Percentiles rank a stretch among this genome's conserved stretches.
Evolutionary conservation across 2,888 invertebrate genomes (phyloP).

Genomic region (Zele albiditarsus): DNA sequence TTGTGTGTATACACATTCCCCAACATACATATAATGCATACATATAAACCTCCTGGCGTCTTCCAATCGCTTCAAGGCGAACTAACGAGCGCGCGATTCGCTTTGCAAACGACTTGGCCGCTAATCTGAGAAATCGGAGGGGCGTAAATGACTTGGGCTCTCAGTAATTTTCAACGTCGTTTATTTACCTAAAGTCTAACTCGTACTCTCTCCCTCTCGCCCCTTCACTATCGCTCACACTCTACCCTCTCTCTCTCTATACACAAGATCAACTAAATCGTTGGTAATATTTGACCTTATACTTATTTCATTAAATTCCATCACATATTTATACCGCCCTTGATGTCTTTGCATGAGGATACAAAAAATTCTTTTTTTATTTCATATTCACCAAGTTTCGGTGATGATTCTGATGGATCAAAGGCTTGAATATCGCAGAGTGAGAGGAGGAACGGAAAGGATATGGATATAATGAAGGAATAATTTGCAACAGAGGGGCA

Average conservation of each 20-base stretch:
- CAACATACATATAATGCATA: neutral
- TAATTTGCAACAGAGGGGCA: conserved; percentile 57
- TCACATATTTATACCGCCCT: neutral
- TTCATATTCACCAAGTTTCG: neutral
- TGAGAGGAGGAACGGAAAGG: conserved; percentile 45
- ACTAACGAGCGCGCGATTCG: conserved; percentile 53
- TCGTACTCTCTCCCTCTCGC: conserved; percentile 4
- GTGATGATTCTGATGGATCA: neutral
- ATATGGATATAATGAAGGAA: conserved; percentile 44
- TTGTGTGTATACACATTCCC: neutral
- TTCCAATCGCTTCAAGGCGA: conserved; percentile 50
- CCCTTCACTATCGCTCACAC: too few relatives aligned
- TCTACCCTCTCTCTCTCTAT: neutral
- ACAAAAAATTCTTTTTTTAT: neutral
- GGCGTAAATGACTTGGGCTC: conserved; percentile 44
- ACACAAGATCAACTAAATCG: conserved; percentile 17
- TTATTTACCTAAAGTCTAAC: conserved; percentile 9
- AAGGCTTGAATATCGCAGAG: neutral
- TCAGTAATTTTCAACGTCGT: conserved; percentile 13
- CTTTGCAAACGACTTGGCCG: conserved; percentile 44
- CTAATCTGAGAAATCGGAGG: conserved; percentile 42
- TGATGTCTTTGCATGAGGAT: too few relatives aligned
- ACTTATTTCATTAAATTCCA: conserved; percentile 18
- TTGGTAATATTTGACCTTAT: conserved; percentile 15
- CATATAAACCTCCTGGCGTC: neutral